Base-by-base conservation (phyloP, 1,140 invertebrate genomes). In the Notospermus geniculatus region DNA sequence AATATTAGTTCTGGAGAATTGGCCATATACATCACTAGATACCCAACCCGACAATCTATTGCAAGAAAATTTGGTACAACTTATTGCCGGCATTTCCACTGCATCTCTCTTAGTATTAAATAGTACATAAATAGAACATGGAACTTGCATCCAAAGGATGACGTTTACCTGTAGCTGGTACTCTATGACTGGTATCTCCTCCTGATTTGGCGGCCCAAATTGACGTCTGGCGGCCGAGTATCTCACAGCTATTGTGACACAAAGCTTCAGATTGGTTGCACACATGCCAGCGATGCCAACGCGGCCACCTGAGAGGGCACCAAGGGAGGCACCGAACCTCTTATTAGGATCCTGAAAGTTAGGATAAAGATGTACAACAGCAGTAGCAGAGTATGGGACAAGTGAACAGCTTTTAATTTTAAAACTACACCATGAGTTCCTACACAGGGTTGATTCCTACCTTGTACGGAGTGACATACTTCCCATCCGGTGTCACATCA, bases 211-310 rank as follows among this genome's bases (percentile, higher is more conserved):
- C 19, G 76, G 73, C 22, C 91, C 91, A 82, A 97, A 98, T 82
- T 98, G 95, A 79, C 86, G 89, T 45, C 95, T 83, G 0, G 90
- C 89, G 2, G 90, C 91, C 41, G 92, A 91, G 83, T 98, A 97
- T 46, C 95, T 85, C 22, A 95, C 84, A 0, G 93, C 91, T 66
- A 97, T 95, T 0, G 88, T 85, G 1, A 95, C 77, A 11, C 88
- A 90, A 64, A 88, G 84, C 36, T 85, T 84, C 32, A 93, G 75
- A 54, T 91, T 87, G 74, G 81, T 84, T 7, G 86, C 82, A 66
- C 89, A 88, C 72, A 95, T 90, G 45, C 83, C 74, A 19, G 84
- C 82, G 50, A 86, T 86, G 22, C 84, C 86, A 7, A 91, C 86
- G 54, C 93, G 83, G 83, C 92, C 93, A 41, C 86, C 85, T 0